Base-by-base conservation (phyloP, 2,888 invertebrate genomes). In the Parapristionchus giblindavisi region DNA sequence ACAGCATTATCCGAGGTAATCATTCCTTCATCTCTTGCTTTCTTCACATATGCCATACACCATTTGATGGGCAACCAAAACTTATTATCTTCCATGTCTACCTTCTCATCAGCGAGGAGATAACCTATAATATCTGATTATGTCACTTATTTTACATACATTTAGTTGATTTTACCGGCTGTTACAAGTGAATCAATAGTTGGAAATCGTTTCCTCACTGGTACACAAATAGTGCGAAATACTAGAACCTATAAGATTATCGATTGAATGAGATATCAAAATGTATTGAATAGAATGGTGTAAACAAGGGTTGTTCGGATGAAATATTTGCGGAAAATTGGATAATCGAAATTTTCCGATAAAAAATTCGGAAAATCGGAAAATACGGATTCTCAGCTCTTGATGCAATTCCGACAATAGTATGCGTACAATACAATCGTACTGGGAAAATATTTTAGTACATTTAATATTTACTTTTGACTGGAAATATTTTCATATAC, bases 51-150 rank as follows among this genome's bases (percentile, higher is more conserved):
- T 14, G 34, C 48, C 60, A 58, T 72, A 11, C 43, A 27, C 72
- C 72, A 72, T 72, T 72, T 58, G 48, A 72, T 51, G 11, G 72
- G 72, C 1, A 60, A 36, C 72, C 72, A 72, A 51, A 60, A 72
- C 29, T 72, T 72, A 27, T 43, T 72, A n/a, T 58, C 60, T 34
- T 32, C 72, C 34, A 72, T 58, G 34, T 72, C 60, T 2, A 24
- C 36, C 24, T 60, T 58, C 60, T 72, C 72, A 11, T 60, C 43
- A 14, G 40, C 48, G 32, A 43, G 32, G 2, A 72, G 17, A 5
- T 60, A 72, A 48, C 72, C 72, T 72, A 34, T 4, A 65, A 14
- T 38, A 36, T 2, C 27, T 8, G 8, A 2, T 14, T 32, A 8
- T 32, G 5, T 71, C 11, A n/a, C n/a, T 60, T 14, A 0, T 24